phyloP scores from a whole-genome alignment of 2,888 invertebrate species.

The Atrina japonica region DNA sequence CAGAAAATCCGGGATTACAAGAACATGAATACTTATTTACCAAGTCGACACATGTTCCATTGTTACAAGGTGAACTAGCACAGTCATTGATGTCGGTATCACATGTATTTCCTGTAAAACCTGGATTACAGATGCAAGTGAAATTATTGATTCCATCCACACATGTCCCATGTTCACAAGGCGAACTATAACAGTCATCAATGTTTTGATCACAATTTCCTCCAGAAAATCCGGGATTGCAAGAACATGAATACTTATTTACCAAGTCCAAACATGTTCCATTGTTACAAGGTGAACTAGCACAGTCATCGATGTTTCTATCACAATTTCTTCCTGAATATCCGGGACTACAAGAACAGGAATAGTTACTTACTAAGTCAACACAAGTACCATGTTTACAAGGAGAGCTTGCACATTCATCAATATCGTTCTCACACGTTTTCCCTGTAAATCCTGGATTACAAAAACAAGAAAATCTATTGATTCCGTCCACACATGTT shows the following conservation, averaged over 20 bases:
- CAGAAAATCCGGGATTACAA: conserved; percentile 93
- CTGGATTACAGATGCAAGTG: conserved; percentile 85
- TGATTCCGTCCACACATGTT: too few species aligned
- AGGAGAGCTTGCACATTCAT: conserved; percentile 85
- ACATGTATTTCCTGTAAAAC: conserved; percentile 89
- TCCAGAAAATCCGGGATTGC: conserved; percentile 86
- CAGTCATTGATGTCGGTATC: conserved; percentile 82
- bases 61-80: conserved; percentile 82
- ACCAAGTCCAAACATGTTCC: conserved; percentile 11
- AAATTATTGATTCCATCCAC: background rate
- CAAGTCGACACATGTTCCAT: conserved; percentile 47
- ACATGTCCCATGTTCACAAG: conserved; percentile 15
- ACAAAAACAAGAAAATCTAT: conserved; percentile 93
- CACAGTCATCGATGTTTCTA: conserved; percentile 68
- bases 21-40: conserved; percentile 77
- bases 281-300: conserved; percentile 18
- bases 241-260: conserved; percentile 92
- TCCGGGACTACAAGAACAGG: conserved; percentile 86
- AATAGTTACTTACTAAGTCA: background rate
- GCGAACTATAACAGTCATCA: conserved; percentile 86
- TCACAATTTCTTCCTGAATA: conserved; percentile 90
- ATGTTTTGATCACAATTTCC: conserved; percentile 92
- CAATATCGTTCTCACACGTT: conserved; percentile 92
- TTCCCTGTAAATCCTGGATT: conserved; percentile 92
- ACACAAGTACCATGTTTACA: conserved; percentile 13